A percentile compares a stretch with the other conserved stretches of the same genome.
Evolutionary conservation across 2,888 invertebrate genomes (phyloP).

Genomic region (Agrilus mali): DNA sequence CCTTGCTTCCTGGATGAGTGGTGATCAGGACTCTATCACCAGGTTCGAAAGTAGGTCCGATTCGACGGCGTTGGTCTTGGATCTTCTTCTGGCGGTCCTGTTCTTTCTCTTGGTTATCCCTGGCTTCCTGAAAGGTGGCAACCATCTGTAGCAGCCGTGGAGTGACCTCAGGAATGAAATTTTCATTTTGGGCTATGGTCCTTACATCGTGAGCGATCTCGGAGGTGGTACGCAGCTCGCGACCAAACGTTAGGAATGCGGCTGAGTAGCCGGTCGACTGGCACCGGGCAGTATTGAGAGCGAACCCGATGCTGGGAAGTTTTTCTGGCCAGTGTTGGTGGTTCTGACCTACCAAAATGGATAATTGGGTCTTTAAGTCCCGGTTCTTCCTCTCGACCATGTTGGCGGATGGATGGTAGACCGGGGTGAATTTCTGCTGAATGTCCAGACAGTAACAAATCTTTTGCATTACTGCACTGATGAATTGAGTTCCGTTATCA

Average conservation of each 20-base stretch:
- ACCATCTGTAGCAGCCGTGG: neutral
- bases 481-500: constrained; percentile 15
- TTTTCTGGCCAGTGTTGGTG: constrained; percentile 15
- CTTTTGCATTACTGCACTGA: constrained; percentile 16
- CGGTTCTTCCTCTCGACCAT: constrained; percentile 20
- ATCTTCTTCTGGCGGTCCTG: constrained; percentile 4
- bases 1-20: neutral
- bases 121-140: neutral
- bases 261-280: constrained; percentile 15
- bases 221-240: constrained; percentile 17
- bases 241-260: constrained; percentile 19
- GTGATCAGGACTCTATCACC: constrained; percentile 4
- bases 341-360: constrained; percentile 7
- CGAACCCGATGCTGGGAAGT: constrained; percentile 17
- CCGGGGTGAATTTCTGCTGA: constrained; percentile 14
- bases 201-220: constrained; percentile 1
- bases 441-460: constrained; percentile 13
- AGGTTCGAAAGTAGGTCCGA: neutral
- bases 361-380: constrained; percentile 15
- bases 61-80: constrained; percentile 4
- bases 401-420: constrained; percentile 22
- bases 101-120: constrained; percentile 4
- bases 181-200: neutral
- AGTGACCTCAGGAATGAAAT: neutral
- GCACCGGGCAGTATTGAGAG: constrained; percentile 17